Percentiles rank a stretch among this genome's conserved stretches.
phyloP scores from a whole-genome alignment of 2,797 vertebrate species.

The Picus viridis region DNA sequence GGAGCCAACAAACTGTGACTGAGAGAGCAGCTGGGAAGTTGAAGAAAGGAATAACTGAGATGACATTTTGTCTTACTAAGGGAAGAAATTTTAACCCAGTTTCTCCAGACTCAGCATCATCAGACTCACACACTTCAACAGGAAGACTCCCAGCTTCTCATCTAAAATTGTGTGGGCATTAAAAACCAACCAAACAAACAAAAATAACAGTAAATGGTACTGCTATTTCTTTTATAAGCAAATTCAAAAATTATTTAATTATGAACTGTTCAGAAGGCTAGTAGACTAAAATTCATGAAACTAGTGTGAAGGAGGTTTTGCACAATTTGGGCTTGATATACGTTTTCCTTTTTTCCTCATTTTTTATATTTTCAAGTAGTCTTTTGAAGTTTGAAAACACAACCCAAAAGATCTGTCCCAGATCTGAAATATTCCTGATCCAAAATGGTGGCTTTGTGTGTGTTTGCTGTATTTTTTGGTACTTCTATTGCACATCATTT shows the following conservation, averaged over 20 bases:
- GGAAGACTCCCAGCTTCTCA: not conserved
- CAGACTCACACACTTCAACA: not conserved
- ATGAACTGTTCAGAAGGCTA: not conserved
- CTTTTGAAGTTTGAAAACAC: not conserved
- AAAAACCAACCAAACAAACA: not conserved
- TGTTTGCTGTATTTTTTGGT: not conserved
- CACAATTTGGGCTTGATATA: not conserved
- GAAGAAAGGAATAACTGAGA: not conserved
- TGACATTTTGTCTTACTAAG: not conserved
- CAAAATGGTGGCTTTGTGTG: not conserved
- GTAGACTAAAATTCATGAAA: not conserved
- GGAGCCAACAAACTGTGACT: not conserved
- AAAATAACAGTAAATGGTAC: not conserved
- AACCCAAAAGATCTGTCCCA: not conserved
- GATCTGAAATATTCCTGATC: not conserved
- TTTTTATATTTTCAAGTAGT: conserved; percentile 23
- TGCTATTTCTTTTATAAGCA: not conserved
- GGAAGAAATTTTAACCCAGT: not conserved
- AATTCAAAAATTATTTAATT: not conserved
- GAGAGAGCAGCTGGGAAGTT: not conserved
- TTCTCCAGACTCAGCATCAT: not conserved
- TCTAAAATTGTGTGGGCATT: not conserved
- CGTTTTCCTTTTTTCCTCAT: not conserved
- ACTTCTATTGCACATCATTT: not conserved
- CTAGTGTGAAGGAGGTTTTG: not conserved